Base-by-base conservation (phyloP, 2,113 vertebrate genomes). In the Turnix velox region DNA sequence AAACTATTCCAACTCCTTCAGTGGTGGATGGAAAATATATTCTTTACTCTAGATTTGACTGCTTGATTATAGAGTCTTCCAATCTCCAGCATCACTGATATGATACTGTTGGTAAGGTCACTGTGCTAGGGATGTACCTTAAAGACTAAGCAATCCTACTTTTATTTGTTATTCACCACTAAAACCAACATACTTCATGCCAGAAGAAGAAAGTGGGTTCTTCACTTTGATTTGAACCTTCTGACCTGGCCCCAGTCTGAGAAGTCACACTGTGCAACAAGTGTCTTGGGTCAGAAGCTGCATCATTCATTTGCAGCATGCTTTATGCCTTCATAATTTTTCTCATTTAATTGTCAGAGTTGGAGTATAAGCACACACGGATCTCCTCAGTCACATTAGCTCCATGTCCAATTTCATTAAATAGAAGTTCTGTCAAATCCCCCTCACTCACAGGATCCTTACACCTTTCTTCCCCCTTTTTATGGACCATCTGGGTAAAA, bases 311-410 rank as follows among this genome's bases (percentile, higher is more conserved):
- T 65, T 94, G 18, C 4, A 39, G 9, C 7, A 4, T 51, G 7
- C 67, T 84, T 30, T 49, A 7, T 6, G 35, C 4, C 9, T 9
- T 31, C 12, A 3, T 31, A 15, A 1, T 59, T 88, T 77, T 92
- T 54, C 24, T 5, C 17, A 4, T 3, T 62, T 67, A 18, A n/a
- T 30, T 81, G 2, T 66, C n/a, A 46, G 33, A 45, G 40, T 14
- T 65, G 43, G 43, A 48, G 8, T 5, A 9, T 0, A 0, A 4
- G 5, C 28, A 14, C 14, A 11, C 48, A 37, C 19, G 24, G 35
- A 39, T 43, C 43, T 65, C 10, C 27, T 3, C 37, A 22, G 33
- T 10, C 28, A 40, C 54, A 22, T 49, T 54, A 49, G 2, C 35
- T 77, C 42, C 43, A 12, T 19, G 30, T 42, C 42, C 42, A 59